Evolutionary conservation across 2,888 invertebrate species (phyloP).

Genomic region (Chrysolina americana): DNA sequence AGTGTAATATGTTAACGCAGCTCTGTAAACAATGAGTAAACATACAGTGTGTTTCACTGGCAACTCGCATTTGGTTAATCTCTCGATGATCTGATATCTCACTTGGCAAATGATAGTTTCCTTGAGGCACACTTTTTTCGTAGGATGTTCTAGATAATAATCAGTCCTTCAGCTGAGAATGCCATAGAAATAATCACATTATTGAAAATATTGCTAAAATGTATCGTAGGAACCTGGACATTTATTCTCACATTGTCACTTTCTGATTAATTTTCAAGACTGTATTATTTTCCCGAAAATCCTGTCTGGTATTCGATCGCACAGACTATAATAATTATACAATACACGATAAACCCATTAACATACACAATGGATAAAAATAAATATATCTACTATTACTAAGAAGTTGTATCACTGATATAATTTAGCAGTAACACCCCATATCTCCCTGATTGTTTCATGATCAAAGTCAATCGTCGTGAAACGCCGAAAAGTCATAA

Average conservation of each 20-base stretch:
- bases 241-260: background rate
- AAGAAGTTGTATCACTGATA: background rate
- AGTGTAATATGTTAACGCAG: background rate
- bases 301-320: background rate
- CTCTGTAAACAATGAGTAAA: background rate
- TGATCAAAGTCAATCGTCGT: background rate
- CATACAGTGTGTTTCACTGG: background rate
- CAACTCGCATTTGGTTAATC: background rate
- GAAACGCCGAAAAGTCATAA: background rate
- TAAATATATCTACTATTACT: conserved; percentile 12
- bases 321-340: conserved; percentile 1
- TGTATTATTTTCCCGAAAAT: conserved; percentile 11
- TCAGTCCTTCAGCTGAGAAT: background rate
- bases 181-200: background rate
- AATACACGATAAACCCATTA: background rate
- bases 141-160: background rate
- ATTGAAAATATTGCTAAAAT: background rate
- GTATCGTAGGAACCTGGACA: background rate
- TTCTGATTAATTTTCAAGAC: background rate
- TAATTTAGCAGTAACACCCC: too few relatives aligned
- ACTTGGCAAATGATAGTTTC: background rate
- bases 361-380: conserved; percentile 7
- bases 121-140: background rate
- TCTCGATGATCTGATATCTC: background rate
- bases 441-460: background rate